Base-by-base conservation (phyloP, 2,888 invertebrate genomes). In the Ichneumoninae sp. region DNA sequence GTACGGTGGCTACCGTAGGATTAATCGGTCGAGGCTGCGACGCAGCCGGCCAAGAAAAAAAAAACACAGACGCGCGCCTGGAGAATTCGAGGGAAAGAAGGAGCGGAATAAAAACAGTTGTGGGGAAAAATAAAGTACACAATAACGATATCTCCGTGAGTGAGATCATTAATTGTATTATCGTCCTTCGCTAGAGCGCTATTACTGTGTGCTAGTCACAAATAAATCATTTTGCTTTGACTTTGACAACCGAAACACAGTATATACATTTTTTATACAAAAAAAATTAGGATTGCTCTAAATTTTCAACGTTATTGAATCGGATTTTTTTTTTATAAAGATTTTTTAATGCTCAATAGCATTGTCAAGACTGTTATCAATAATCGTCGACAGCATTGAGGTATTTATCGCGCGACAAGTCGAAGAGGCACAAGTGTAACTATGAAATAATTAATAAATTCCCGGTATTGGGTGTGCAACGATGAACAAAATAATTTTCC, bases 11-110 rank as follows among this genome's bases (percentile, higher is more conserved):
- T 83, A 76, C 80, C 75, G 69, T 80, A 73, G 83, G 82, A 87
- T 85, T 87, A 83, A 87, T 87, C 88, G 87, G 82, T 78, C 85
- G 75, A 85, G 87, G 81, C 87, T 87, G 68, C 71, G 79, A 79
- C 83, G 66, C 78, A 76, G 47, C 50, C 68, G 71, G 52, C 73
- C 74, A 63, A 71, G 47, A 77, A 73, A 71, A 68, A 78, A 78
- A 44, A 66, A 66, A 54, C 69, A 78, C 69, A 78, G 70, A 30
- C 19, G 63, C 50, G 50, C 57, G 66, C 60, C 74, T 36, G 69
- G 30, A 82, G 69, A 83, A 76, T 76, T 54, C 79, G 52, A 74
- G 73, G 68, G 78, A 70, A 33, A 52, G 77, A 63, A 70, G 50
- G 77, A 54, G 19, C 8, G 44, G 47, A 74, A 70, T 75, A 83